Conservation (phyloP, 1,140 invertebrate species). For the Cardiocondyla obscurior region DNA sequence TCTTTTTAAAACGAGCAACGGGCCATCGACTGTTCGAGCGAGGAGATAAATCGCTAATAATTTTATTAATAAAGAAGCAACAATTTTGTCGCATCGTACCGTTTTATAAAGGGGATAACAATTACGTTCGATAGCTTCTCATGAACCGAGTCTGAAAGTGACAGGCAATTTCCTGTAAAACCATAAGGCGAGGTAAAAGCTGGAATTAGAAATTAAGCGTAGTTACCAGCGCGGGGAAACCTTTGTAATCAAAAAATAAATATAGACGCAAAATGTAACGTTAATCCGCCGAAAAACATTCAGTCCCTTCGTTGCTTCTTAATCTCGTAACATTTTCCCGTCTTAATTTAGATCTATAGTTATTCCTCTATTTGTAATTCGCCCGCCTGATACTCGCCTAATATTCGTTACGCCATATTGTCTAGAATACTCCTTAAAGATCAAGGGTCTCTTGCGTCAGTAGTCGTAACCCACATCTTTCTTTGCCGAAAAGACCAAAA, state of each 20-base stretch:
- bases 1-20: not conserved
- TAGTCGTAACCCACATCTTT: not conserved
- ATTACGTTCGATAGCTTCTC: not conserved
- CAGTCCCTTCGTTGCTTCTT: not conserved
- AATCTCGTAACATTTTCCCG: not conserved
- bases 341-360: not conserved
- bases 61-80: not conserved
- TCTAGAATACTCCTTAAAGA: not conserved
- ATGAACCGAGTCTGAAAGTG: not conserved
- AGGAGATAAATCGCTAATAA: not conserved
- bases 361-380: not conserved
- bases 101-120: not conserved
- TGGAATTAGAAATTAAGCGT: not conserved
- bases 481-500: slow-evolving; percentile 3
- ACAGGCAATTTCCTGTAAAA: not conserved
- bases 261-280: not conserved
- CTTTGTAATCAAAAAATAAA: not conserved
- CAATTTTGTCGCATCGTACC: not conserved
- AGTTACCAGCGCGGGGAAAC: not conserved
- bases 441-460: not conserved
- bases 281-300: not conserved
- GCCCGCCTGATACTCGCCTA: too few species aligned
- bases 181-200: not conserved
- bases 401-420: not conserved
- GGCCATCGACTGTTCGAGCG: not conserved